Conservation (phyloP, 2,888 invertebrate species). For the Amphimallon solstitiale region DNA sequence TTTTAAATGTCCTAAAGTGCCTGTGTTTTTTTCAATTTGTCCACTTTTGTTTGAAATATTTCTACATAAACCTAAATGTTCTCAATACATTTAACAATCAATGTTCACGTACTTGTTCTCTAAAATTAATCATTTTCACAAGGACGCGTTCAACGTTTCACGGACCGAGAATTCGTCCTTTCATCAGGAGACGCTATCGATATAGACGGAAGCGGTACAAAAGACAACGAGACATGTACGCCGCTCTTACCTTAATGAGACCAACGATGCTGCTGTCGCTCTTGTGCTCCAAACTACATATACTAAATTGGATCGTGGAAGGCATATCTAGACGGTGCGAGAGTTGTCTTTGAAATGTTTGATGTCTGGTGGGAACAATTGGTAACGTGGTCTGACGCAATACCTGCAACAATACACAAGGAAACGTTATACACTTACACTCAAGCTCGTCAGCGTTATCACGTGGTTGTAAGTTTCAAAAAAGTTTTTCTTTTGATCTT, state of each 20-base stretch:
- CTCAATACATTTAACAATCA: too few relatives aligned
- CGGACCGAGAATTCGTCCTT: too few relatives aligned
- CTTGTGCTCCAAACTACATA: conserved; percentile 76
- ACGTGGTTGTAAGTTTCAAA: background rate
- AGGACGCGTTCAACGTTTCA: too few relatives aligned
- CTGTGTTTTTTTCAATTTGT: too few relatives aligned
- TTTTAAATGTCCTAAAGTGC: too few relatives aligned
- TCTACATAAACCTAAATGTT: too few relatives aligned
- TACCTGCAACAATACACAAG: conserved; percentile 66
- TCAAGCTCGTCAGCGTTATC: background rate
- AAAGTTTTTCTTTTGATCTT: too few relatives aligned
- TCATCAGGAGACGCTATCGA: too few relatives aligned
- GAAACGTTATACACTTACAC: conserved; percentile 10
- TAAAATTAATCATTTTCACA: too few relatives aligned
- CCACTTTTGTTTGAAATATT: too few relatives aligned
- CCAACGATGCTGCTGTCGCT: conserved; percentile 79
- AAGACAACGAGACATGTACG: background rate
- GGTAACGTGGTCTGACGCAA: conserved; percentile 84
- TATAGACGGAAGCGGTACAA: background rate
- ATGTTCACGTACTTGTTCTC: too few relatives aligned
- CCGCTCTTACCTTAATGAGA: conserved; percentile 72
- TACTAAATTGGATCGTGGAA: conserved; percentile 79
- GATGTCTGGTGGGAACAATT: conserved; percentile 83
- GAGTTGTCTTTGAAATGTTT: conserved; percentile 83
- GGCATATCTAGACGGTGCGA: conserved; percentile 82